Evolutionary conservation across 2,113 vertebrate genomes (phyloP).

Genomic region (Grantiella picta): DNA sequence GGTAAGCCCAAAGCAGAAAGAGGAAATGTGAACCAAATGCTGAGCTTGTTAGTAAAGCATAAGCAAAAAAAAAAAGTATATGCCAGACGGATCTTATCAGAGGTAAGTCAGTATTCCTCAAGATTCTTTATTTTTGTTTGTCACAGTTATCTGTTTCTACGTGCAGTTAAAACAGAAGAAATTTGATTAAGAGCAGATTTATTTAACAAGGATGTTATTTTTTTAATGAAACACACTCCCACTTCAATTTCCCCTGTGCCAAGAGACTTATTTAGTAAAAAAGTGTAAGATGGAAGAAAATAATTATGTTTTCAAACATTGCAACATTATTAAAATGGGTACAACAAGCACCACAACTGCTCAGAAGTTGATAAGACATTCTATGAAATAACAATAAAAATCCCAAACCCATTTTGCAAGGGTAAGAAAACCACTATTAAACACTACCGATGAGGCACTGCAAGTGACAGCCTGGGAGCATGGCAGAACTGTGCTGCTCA

Average conservation of each 20-base stretch:
- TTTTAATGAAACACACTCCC: constrained; percentile 18
- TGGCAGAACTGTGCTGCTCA: neutral
- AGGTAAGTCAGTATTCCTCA: neutral
- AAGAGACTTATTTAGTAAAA: neutral
- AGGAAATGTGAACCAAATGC: constrained; percentile 29
- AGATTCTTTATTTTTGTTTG: constrained; percentile 45
- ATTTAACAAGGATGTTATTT: constrained; percentile 28
- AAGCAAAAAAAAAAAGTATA: neutral
- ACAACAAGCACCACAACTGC: neutral
- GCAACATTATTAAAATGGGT: neutral
- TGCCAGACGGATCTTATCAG: constrained; percentile 1
- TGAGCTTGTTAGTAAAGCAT: neutral
- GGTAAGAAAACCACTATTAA: neutral
- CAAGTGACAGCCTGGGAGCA: neutral
- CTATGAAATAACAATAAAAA: neutral
- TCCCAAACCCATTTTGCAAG: neutral
- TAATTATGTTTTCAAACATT: neutral
- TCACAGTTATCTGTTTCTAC: constrained; percentile 1
- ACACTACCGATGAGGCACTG: neutral
- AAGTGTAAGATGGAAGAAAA: neutral
- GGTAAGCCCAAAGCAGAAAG: neutral
- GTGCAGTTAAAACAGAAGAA: constrained; percentile 35
- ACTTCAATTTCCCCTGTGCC: neutral
- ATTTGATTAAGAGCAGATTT: constrained; percentile 48
- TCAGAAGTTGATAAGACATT: neutral